Percentiles rank a stretch among this genome's conserved stretches.
These are phyloP conservation scores for Amazona guildingii DNA, from an alignment of 2,113 vertebrate genomes.

Conservation along the genomic window DNA sequence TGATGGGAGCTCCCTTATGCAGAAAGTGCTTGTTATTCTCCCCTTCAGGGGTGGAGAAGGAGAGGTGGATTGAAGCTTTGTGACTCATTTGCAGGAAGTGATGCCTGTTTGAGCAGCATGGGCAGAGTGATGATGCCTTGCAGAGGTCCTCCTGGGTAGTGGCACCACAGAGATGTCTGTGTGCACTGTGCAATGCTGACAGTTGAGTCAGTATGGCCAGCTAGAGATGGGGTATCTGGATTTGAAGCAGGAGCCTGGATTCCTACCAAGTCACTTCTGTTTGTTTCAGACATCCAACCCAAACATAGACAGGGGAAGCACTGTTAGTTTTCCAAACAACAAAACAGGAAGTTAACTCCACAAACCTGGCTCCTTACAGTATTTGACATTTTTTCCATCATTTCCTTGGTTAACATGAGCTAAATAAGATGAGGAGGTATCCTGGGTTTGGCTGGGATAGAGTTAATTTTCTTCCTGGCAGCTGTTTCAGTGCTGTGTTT, in stretches of 20 bases:
- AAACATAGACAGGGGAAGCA: rapidly evolving
- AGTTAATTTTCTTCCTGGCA: not conserved
- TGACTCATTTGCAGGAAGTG: not conserved
- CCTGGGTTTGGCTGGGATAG: not conserved
- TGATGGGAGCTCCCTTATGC: rapidly evolving
- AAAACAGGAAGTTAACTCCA: not conserved
- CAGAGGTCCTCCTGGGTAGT: not conserved
- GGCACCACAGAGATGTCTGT: rapidly evolving
- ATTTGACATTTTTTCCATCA: not conserved
- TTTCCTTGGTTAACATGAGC: not conserved
- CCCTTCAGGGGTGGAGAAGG: not conserved
- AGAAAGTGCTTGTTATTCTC: not conserved
- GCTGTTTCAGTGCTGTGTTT: not conserved
- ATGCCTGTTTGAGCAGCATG: not conserved
- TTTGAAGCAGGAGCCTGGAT: not conserved
- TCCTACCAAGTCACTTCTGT: not conserved
- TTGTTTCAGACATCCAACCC: not conserved
- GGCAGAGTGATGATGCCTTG: not conserved
- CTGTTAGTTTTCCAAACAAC: rapidly evolving
- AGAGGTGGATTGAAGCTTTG: not conserved
- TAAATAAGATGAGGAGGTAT: not conserved
- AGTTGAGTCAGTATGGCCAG: not conserved
- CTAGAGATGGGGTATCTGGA: not conserved
- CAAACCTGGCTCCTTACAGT: not conserved
- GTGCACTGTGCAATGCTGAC: not conserved